Evolutionary conservation across 2,113 vertebrate species (phyloP).

Genomic region (Poecile atricapillus): DNA sequence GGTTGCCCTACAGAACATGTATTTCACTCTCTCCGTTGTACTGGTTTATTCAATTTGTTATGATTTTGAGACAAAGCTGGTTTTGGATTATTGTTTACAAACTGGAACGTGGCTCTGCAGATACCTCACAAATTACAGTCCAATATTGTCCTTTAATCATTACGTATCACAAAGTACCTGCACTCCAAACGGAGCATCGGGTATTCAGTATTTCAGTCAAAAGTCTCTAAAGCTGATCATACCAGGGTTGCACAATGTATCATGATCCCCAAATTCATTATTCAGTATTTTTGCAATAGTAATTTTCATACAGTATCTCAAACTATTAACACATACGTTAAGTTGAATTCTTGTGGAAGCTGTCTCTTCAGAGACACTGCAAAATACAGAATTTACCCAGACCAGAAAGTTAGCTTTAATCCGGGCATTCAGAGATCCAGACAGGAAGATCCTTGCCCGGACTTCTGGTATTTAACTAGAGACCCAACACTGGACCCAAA

Average conservation of each 20-base stretch:
- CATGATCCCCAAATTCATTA: background rate
- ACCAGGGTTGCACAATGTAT: background rate
- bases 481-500: constrained; percentile 45
- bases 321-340: background rate
- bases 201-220: constrained; percentile 58
- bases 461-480: constrained; percentile 20
- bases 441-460: constrained; percentile 8
- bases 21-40: background rate
- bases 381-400: constrained; percentile 14
- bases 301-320: constrained; percentile 16
- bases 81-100: constrained; percentile 74
- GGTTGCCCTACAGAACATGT: background rate
- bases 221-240: constrained; percentile 44
- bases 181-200: constrained; percentile 18
- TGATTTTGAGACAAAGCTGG: constrained; percentile 41
- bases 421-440: constrained; percentile 17
- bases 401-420: constrained; percentile 59
- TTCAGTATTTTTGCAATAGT: constrained; percentile 34
- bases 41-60: background rate
- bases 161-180: background rate
- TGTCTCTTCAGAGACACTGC: background rate
- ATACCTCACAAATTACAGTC: constrained; percentile 73
- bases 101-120: constrained; percentile 55
- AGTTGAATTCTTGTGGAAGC: background rate
- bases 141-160: constrained; percentile 10